phyloP scores from a whole-genome alignment of 2,888 invertebrate genomes.

The Apotomis betuletana region DNA sequence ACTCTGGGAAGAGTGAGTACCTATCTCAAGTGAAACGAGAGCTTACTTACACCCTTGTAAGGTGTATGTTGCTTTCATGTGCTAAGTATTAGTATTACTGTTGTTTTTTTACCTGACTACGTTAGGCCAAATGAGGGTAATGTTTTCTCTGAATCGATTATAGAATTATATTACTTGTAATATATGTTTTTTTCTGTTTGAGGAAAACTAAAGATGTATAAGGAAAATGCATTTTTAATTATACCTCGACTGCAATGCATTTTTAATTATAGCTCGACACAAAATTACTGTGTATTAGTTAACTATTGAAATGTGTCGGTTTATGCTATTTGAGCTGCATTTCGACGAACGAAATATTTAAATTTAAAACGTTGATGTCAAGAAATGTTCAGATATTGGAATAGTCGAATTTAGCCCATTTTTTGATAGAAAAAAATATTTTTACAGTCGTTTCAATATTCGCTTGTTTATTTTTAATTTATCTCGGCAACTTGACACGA shows the following conservation, averaged over 20 bases:
- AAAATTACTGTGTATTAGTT: too few species aligned
- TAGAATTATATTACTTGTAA: too few species aligned
- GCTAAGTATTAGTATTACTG: neutral
- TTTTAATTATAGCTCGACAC: neutral
- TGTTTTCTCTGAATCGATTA: slow-evolving; percentile 18
- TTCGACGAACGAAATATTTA: too few species aligned
- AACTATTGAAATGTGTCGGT: too few species aligned
- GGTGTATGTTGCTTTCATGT: neutral
- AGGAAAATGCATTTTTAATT: slow-evolving; percentile 10
- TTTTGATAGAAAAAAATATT: too few species aligned
- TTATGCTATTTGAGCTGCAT: too few species aligned
- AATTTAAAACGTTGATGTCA: too few species aligned
- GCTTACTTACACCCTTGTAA: neutral
- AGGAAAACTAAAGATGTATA: slow-evolving; percentile 8
- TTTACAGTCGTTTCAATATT: too few species aligned
- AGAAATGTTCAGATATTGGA: too few species aligned
- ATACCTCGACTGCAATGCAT: neutral
- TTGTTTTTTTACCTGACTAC: slow-evolving; percentile 4
- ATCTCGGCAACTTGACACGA: too few species aligned
- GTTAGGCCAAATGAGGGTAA: neutral
- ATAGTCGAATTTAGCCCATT: too few species aligned
- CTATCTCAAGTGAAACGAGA: slow-evolving; percentile 15
- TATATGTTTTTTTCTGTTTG: neutral
- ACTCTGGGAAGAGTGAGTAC: slow-evolving; percentile 6
- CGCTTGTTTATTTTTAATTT: too few species aligned